phyloP scores from a whole-genome alignment of 2,888 invertebrate species.

The Drosophila glabriapex region DNA sequence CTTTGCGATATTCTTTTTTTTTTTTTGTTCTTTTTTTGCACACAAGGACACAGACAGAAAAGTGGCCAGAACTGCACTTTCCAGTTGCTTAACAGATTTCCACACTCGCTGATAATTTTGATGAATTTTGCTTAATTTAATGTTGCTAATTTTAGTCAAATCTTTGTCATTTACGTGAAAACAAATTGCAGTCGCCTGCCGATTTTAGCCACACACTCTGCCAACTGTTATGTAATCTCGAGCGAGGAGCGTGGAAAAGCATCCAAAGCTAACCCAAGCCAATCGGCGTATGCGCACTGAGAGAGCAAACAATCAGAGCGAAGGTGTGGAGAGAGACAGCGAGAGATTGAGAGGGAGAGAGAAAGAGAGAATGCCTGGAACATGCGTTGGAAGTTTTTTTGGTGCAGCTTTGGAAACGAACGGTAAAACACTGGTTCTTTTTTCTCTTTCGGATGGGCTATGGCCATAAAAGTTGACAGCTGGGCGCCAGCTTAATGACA shows the following conservation, averaged over 20 bases:
- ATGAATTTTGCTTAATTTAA: constrained; percentile 45
- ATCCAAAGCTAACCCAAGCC: constrained; percentile 52
- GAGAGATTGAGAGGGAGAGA: neutral
- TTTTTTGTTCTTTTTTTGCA: neutral
- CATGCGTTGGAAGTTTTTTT: constrained; percentile 45
- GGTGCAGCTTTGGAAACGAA: constrained; percentile 51
- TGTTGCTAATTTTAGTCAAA: constrained; percentile 40
- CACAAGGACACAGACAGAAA: constrained; percentile 66
- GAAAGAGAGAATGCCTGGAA: constrained; percentile 40
- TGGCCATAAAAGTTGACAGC: constrained; percentile 63
- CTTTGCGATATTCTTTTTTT: constrained; percentile 13
- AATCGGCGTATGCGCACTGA: constrained; percentile 56
- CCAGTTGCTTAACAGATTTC: constrained; percentile 1
- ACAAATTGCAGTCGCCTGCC: constrained; percentile 61
- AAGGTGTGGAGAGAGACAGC: constrained; percentile 24
- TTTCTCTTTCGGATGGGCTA: constrained; percentile 22
- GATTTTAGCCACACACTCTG: constrained; percentile 71
- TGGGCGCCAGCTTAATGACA: constrained; percentile 69
- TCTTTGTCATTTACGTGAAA: constrained; percentile 61
- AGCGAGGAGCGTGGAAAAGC: constrained; percentile 63
- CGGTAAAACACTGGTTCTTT: constrained; percentile 20
- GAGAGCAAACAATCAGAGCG: constrained; percentile 14
- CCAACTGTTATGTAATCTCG: constrained; percentile 83
- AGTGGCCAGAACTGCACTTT: constrained; percentile 11
- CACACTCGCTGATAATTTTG: constrained; percentile 24